phyloP scores from a whole-genome alignment of 2,113 vertebrate species.

The Spheniscus mendiculus region DNA sequence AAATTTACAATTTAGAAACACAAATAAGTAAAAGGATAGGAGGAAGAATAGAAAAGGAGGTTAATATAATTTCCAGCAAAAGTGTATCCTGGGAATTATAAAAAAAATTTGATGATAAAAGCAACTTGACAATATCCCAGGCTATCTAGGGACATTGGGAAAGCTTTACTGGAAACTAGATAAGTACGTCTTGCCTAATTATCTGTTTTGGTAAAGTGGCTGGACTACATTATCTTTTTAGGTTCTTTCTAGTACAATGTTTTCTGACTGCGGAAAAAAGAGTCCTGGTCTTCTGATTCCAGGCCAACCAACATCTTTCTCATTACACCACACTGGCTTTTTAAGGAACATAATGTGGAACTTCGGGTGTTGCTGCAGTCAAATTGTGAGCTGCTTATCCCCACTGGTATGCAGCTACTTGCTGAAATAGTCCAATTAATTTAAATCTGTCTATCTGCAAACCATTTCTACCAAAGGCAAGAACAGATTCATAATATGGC shows the following conservation, averaged over 20 bases:
- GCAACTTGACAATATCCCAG: background rate
- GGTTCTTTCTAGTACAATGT: background rate
- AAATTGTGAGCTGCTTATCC: background rate
- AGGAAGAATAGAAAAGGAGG: background rate
- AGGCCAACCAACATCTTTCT: background rate
- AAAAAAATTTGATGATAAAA: background rate
- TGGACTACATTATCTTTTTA: background rate
- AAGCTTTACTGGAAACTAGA: background rate
- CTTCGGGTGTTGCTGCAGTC: background rate
- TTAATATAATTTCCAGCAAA: background rate
- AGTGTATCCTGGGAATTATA: background rate
- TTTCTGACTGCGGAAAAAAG: background rate
- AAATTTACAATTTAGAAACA: background rate
- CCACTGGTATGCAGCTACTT: background rate
- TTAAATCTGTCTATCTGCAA: background rate
- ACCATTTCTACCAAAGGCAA: background rate
- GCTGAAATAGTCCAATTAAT: background rate
- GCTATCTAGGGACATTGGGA: background rate
- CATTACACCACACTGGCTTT: background rate
- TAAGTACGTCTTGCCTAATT: background rate
- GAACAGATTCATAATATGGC: background rate
- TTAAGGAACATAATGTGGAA: background rate
- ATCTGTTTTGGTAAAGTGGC: background rate
- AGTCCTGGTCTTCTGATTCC: background rate
- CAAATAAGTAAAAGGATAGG: background rate